Conservation (phyloP, 2,888 invertebrate species). For the Willowsia nigromaculata region DNA sequence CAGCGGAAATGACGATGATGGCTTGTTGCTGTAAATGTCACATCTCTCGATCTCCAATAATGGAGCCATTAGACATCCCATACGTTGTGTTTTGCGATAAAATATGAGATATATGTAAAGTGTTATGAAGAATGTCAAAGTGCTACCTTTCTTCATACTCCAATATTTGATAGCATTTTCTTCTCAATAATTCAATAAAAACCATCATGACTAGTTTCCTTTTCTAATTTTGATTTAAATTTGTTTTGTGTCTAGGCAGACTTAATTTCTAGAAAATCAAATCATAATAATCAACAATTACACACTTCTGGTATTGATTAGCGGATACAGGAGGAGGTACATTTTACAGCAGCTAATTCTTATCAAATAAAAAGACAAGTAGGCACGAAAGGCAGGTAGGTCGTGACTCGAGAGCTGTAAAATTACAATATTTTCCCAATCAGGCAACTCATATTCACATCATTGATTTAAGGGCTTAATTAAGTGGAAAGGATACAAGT, state of each 20-base stretch:
- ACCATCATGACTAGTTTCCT: too few relatives aligned
- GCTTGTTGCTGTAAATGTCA: background rate
- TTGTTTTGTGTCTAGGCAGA: too few relatives aligned
- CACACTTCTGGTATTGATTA: background rate
- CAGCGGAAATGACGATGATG: background rate
- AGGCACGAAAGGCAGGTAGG: background rate
- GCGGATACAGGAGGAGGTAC: too few relatives aligned
- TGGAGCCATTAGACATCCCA: background rate
- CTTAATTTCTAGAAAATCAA: too few relatives aligned
- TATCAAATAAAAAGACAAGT: background rate
- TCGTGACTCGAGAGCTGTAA: background rate
- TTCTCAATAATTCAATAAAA: too few relatives aligned
- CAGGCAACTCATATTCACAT: background rate
- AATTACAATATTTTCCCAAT: background rate
- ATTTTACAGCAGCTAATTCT: too few relatives aligned
- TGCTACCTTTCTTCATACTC: too few relatives aligned
- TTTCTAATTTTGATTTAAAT: too few relatives aligned
- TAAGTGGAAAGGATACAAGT: conserved; percentile 42
- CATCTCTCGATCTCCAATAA: background rate
- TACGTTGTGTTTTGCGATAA: background rate
- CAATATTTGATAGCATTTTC: too few relatives aligned
- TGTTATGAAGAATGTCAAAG: too few relatives aligned
- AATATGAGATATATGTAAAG: background rate
- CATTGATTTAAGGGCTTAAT: conserved; percentile 3
- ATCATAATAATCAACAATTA: too few relatives aligned